Evolutionary conservation across 2,888 invertebrate species (phyloP).

Genomic region (Saturnia japonica): DNA sequence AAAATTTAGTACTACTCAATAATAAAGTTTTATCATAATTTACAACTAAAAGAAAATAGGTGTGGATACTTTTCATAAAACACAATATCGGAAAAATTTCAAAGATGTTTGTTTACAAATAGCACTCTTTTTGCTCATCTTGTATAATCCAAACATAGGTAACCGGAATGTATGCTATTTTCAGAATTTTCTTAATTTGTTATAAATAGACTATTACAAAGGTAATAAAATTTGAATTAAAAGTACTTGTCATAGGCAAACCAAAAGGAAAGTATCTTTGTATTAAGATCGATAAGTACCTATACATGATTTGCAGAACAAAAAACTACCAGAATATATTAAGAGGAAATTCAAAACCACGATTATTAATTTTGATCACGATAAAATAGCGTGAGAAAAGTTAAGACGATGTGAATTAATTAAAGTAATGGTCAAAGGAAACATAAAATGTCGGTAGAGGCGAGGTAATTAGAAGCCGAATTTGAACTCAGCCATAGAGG

Average conservation of each 20-base stretch:
- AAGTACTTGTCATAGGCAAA: neutral
- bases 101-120: too few relatives aligned
- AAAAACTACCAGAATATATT: slow-evolving; percentile 32
- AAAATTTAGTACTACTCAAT: too few relatives aligned
- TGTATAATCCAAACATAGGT: too few relatives aligned
- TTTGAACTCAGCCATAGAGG: slow-evolving; percentile 56
- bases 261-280: neutral
- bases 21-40: neutral
- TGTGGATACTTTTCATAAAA: too few relatives aligned
- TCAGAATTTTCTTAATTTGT: neutral
- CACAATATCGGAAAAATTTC: too few relatives aligned
- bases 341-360: slow-evolving; percentile 37
- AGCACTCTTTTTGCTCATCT: too few relatives aligned
- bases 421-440: slow-evolving; percentile 75
- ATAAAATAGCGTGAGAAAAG: slow-evolving; percentile 72
- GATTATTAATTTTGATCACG: slow-evolving; percentile 46
- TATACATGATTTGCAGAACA: slow-evolving; percentile 5
- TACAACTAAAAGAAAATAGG: too few relatives aligned
- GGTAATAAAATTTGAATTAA: neutral
- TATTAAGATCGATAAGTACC: neutral
- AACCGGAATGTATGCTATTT: neutral
- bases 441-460: slow-evolving; percentile 70
- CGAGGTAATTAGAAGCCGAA: slow-evolving; percentile 72
- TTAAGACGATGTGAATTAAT: slow-evolving; percentile 68
- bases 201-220: neutral